Evolutionary conservation across 2,888 invertebrate species (phyloP).

Genomic region (Acrobasis suavella): DNA sequence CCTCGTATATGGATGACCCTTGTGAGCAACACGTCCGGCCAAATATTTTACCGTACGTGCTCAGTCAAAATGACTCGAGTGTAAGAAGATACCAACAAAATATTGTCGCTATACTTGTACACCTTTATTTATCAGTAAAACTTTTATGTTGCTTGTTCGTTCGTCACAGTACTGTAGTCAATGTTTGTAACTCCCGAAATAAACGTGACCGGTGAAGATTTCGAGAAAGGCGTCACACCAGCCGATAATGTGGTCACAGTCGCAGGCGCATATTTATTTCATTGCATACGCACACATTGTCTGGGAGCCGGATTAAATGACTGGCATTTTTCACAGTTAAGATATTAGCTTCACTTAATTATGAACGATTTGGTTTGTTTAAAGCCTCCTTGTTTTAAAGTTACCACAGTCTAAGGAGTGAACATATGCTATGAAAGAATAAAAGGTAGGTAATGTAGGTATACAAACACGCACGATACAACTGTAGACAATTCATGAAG

Average conservation of each 20-base stretch:
- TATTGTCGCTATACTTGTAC: neutral
- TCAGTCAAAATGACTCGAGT: neutral
- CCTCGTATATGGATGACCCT: slow-evolving; percentile 12
- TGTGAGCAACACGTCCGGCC: slow-evolving; percentile 1
- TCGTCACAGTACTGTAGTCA: slow-evolving; percentile 41
- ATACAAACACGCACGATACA: neutral
- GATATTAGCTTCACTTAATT: neutral
- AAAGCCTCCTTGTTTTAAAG: neutral
- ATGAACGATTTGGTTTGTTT: neutral
- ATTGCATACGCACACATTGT: slow-evolving; percentile 42
- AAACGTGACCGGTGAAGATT: slow-evolving; percentile 66
- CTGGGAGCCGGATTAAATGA: slow-evolving; percentile 49
- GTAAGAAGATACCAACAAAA: slow-evolving; percentile 3
- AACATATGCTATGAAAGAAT: neutral
- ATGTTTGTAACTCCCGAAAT: slow-evolving; percentile 61
- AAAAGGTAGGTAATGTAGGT: neutral
- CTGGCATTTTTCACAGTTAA: slow-evolving; percentile 48
- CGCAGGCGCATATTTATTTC: slow-evolving; percentile 43
- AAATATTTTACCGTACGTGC: slow-evolving; percentile 7
- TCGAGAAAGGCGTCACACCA: slow-evolving; percentile 64
- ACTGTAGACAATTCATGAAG: slow-evolving; percentile 18
- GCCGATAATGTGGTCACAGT: slow-evolving; percentile 53
- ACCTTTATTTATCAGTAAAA: slow-evolving; percentile 25
- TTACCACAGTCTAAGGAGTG: neutral
- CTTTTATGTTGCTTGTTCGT: slow-evolving; percentile 30